Conservation (phyloP, 2,888 invertebrate genomes). For the Dryocosmus kuriphilus region DNA sequence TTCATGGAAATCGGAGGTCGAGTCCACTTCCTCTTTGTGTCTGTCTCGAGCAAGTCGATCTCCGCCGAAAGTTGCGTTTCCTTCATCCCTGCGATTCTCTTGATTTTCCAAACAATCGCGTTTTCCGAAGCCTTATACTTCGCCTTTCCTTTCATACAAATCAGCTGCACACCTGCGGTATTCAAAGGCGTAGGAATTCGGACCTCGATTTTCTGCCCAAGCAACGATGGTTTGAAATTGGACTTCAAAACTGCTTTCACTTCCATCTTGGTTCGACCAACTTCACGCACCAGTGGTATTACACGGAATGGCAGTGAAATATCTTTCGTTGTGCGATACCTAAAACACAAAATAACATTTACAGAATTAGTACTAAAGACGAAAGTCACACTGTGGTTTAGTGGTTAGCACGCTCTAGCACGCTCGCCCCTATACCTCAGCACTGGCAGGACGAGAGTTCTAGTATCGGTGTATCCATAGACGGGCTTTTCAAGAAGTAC, state of each 20-base stretch:
- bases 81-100: constrained; percentile 98
- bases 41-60: constrained; percentile 98
- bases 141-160: constrained; percentile 99
- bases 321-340: constrained; percentile 99
- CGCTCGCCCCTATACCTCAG: too few relatives aligned
- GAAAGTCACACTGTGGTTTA: too few relatives aligned
- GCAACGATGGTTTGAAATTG: constrained; percentile 97
- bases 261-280: constrained; percentile 99
- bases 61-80: constrained; percentile 99
- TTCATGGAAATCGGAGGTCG: constrained; percentile 99
- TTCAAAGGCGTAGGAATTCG: constrained; percentile 99
- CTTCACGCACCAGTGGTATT: constrained; percentile 98
- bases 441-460: too few relatives aligned
- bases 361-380: constrained; percentile 35
- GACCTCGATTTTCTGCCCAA: constrained; percentile 99
- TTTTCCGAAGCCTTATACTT: constrained; percentile 99
- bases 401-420: too few relatives aligned
- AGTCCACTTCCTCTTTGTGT: constrained; percentile 99
- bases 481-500: too few relatives aligned
- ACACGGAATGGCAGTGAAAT: constrained; percentile 99
- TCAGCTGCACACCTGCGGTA: constrained; percentile 98
- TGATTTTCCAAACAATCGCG: constrained; percentile 95
- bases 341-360: constrained; percentile 68
- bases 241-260: constrained; percentile 99
- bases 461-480: too few relatives aligned